Percentiles rank a stretch among this genome's conserved stretches.
phyloP scores from a whole-genome alignment of 2,797 vertebrate species.

The Pachyuromys duprasi region DNA sequence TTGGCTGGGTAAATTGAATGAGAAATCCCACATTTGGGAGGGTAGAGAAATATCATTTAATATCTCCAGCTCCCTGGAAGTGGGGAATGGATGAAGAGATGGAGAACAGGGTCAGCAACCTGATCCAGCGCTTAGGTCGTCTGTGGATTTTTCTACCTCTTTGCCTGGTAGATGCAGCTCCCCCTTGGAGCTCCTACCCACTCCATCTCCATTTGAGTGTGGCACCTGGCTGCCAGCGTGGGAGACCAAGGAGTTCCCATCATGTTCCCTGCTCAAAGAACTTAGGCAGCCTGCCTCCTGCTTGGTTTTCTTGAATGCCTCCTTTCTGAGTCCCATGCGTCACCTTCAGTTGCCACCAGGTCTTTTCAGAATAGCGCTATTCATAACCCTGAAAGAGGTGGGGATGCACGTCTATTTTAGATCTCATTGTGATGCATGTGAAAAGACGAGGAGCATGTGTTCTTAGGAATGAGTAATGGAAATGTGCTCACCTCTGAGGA shows the following conservation, averaged over 20 bases:
- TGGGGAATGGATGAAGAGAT: not conserved
- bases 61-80: not conserved
- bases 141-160: not conserved
- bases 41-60: not conserved
- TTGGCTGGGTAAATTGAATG: not conserved
- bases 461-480: conserved; percentile 60
- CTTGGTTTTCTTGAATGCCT: not conserved
- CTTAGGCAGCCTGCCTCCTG: not conserved
- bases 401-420: conserved; percentile 57
- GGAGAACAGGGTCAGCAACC: not conserved
- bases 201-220: not conserved
- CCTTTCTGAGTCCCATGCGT: not conserved
- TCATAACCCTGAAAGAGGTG: conserved; percentile 63
- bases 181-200: not conserved
- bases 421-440: conserved; percentile 50
- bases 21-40: not conserved
- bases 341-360: conserved; percentile 38
- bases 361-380: conserved; percentile 59
- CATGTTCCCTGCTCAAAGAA: not conserved
- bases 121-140: not conserved
- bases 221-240: not conserved
- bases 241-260: not conserved
- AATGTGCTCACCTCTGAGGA: conserved; percentile 64
- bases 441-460: conserved; percentile 43
- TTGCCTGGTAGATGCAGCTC: not conserved